Evolutionary conservation across 1,140 invertebrate genomes (phyloP).

Genomic region (Sitophilus oryzae): DNA sequence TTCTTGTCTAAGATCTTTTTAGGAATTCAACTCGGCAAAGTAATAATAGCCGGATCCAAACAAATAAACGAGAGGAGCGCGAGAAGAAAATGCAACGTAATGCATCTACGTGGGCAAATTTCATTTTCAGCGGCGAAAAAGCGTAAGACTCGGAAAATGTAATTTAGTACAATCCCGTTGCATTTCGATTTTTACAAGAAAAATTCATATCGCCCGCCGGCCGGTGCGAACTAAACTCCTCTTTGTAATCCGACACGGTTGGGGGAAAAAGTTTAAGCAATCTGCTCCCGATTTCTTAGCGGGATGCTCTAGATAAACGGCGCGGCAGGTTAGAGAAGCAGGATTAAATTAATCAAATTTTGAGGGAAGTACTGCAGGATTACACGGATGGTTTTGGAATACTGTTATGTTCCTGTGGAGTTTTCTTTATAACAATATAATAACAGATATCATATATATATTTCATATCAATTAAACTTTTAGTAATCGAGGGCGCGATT

Average conservation of each 20-base stretch:
- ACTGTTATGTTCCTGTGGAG: too few species aligned
- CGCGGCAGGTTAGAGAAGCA: too few species aligned
- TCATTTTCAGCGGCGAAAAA: neutral
- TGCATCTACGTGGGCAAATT: neutral
- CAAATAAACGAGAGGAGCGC: neutral
- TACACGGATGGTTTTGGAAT: too few species aligned
- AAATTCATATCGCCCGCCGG: neutral
- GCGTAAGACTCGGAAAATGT: neutral
- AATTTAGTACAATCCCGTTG: neutral
- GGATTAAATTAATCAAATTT: neutral
- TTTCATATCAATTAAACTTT: too few species aligned
- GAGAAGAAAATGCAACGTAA: neutral
- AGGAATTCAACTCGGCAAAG: neutral
- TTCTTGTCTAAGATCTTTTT: neutral
- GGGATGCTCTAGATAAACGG: too few species aligned
- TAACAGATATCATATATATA: too few species aligned
- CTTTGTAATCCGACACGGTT: neutral
- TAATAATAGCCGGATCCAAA: neutral
- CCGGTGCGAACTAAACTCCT: neutral
- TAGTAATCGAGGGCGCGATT: too few species aligned
- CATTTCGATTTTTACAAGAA: neutral
- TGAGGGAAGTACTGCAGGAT: too few species aligned
- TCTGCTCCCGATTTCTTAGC: too few species aligned
- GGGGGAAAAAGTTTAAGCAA: too few species aligned
- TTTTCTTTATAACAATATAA: too few species aligned